phyloP scores from a whole-genome alignment of 2,797 vertebrate species.

The Gadopsis marmoratus region DNA sequence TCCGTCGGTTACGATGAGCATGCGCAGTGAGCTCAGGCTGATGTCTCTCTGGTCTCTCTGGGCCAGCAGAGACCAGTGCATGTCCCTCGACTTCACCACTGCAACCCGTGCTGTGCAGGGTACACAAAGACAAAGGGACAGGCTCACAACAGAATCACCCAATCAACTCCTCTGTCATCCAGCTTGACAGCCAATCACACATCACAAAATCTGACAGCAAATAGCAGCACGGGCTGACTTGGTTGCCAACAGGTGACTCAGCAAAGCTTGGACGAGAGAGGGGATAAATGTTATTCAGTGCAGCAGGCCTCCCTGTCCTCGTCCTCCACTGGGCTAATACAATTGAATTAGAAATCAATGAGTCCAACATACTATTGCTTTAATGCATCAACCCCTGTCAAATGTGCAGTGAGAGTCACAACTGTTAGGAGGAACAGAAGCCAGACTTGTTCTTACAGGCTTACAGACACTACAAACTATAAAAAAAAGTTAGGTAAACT shows the following conservation, averaged over 20 bases:
- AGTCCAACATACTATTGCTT: constrained; percentile 30
- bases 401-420: constrained; percentile 25
- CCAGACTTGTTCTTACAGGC: not conserved
- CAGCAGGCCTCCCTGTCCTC: constrained; percentile 12
- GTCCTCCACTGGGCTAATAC: not conserved
- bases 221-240: constrained; percentile 28
- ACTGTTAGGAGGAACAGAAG: not conserved
- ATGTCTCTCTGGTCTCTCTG: constrained; percentile 95
- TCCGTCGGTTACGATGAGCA: constrained; percentile 96
- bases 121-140: constrained; percentile 40
- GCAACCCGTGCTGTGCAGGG: constrained; percentile 88
- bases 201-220: constrained; percentile 41
- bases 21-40: constrained; percentile 92
- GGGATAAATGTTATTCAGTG: constrained; percentile 32
- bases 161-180: constrained; percentile 20
- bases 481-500: not conserved
- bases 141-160: constrained; percentile 28
- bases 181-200: constrained; percentile 30
- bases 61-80: constrained; percentile 98
- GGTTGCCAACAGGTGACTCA: constrained; percentile 56
- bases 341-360: constrained; percentile 33
- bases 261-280: constrained; percentile 16
- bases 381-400: constrained; percentile 20
- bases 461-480: not conserved
- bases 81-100: constrained; percentile 97